Base-by-base conservation (phyloP, 92 coral and sea anemone genomes). In the Parazoanthus swiftii region DNA sequence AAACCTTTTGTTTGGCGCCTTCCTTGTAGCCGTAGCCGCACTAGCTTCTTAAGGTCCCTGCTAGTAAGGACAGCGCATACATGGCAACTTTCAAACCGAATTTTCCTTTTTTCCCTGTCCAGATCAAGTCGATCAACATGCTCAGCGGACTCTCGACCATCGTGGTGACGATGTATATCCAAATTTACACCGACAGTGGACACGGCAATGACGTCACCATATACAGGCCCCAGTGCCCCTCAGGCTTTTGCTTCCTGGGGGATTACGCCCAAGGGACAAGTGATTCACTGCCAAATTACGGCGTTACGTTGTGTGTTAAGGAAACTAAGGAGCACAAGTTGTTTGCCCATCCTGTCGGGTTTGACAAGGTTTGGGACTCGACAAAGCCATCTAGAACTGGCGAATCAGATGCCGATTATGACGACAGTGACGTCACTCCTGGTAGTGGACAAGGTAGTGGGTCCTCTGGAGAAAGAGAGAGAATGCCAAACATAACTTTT, bases 221-320 rank as follows among this genome's bases (percentile, higher is more conserved):
- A 77, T 94, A 91, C 85, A 88, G 94, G 63, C 98, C 98, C 56
- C 94, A 91, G 59, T 94, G 98, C 88, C 98, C 98, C 77, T 89
- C 91, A 78, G 98, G 95, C 36, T 94, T 81, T 79, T 94, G 98
- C 85, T 83, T 90, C 48, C 77, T 94, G 38, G 98, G 98, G 56
- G 98, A 93, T 91, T 94, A 94, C 89, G 95, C 98, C 21, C 98
- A 94, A 90, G 91, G 93, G 76, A 91, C 93, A 72, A 59, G 43
- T 67, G 42, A 89, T 29, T 77, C 63, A 8, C 84, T 84, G 74
- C 92, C 94, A 88, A 94, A 93, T 86, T 88, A 93, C 77, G 95
- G 98, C 7, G 94, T 88, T 43, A 93, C 93, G 79, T 36, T 94
- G 14, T 94, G 98, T 76, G 72, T 90, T 39, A 77, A 80, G 39